Evolutionary conservation across 2,797 vertebrate species (phyloP).

Genomic region (Lutjanus campechanus): DNA sequence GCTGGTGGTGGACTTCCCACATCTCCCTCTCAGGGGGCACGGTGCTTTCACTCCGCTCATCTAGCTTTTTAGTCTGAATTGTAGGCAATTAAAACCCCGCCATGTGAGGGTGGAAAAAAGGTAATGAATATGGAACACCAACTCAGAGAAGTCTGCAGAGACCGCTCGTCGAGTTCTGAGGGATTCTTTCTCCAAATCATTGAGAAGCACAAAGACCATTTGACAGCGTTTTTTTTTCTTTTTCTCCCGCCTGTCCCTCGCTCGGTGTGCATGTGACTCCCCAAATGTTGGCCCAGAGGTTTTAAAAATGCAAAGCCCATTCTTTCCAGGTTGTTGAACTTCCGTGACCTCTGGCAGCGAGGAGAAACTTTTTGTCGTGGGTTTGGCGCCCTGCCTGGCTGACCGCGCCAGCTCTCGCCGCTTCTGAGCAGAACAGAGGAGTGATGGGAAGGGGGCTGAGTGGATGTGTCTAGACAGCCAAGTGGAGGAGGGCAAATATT

Average conservation of each 20-base stretch:
- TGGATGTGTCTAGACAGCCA: conserved; percentile 82
- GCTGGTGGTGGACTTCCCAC: conserved; percentile 75
- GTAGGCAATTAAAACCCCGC: conserved; percentile 81
- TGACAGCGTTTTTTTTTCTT: conserved; percentile 65
- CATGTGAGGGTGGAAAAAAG: conserved; percentile 67
- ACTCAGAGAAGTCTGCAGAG: conserved; percentile 73
- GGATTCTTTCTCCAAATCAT: conserved; percentile 75
- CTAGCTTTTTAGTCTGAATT: conserved; percentile 75
- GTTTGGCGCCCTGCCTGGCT: conserved; percentile 74
- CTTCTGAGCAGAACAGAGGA: conserved; percentile 67
- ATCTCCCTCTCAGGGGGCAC: conserved; percentile 69
- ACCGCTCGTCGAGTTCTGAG: conserved; percentile 76
- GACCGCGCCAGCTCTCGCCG: conserved; percentile 74
- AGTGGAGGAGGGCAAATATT: conserved; percentile 87
- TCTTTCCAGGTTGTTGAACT: conserved; percentile 83
- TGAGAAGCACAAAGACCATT: conserved; percentile 76
- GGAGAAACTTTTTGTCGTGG: conserved; percentile 78
- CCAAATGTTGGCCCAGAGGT: conserved; percentile 74
- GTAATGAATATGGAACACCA: conserved; percentile 85
- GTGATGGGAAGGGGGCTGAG: conserved; percentile 70
- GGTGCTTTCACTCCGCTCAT: conserved; percentile 61
- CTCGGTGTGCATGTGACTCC: conserved; percentile 57
- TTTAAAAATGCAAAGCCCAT: conserved; percentile 78
- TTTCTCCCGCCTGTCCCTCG: conserved; percentile 30
- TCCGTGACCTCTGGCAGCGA: conserved; percentile 72